Evolutionary conservation across 2,113 vertebrate genomes (phyloP).

Genomic region (Phoenicopterus ruber): DNA sequence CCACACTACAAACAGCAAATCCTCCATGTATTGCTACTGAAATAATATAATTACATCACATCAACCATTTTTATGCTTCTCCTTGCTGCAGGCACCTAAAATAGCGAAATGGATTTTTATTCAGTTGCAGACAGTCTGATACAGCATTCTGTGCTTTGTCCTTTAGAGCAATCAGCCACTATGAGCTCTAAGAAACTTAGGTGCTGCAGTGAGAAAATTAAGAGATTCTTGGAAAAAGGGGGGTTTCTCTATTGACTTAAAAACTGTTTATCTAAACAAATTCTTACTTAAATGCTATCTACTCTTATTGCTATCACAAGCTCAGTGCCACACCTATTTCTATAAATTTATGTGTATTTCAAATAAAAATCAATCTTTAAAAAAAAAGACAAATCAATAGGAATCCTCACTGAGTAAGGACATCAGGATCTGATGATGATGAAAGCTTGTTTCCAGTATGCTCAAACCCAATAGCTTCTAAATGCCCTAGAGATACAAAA

Average conservation of each 20-base stretch:
- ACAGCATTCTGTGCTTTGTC: background rate
- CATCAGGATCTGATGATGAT: background rate
- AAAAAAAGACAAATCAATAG: background rate
- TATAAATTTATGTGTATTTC: background rate
- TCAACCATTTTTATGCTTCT: slow-evolving; percentile 33
- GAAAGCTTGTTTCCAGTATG: background rate
- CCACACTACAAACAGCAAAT: background rate
- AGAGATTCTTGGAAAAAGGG: background rate
- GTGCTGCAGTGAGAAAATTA: background rate
- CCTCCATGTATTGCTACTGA: background rate
- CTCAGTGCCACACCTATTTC: background rate
- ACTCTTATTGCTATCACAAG: background rate
- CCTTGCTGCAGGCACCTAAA: background rate
- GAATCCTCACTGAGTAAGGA: background rate
- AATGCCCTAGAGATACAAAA: background rate
- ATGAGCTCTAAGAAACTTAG: background rate
- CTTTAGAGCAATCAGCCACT: background rate
- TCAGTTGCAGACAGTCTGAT: background rate
- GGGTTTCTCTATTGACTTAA: background rate
- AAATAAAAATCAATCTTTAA: background rate
- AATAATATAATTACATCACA: slow-evolving; percentile 39
- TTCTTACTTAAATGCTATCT: background rate
- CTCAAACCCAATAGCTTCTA: background rate
- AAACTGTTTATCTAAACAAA: background rate
- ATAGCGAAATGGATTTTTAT: background rate